Evolutionary conservation across 2,888 invertebrate genomes (phyloP), one percentile per base, ranked within the genome.

Genomic region (Oscheius sp.): DNA sequence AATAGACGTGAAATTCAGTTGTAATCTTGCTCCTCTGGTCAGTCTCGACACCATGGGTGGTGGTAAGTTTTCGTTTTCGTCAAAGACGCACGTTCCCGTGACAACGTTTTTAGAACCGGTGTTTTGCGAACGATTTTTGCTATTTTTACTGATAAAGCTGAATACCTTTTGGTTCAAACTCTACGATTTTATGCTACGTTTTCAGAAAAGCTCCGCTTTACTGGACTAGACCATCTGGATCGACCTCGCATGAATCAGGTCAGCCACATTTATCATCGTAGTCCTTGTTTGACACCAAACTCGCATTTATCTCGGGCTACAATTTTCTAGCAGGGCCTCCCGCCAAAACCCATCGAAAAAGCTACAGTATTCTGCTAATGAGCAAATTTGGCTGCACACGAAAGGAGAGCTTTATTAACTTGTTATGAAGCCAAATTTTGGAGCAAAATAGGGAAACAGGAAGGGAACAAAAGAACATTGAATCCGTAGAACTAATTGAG

Each of bases 201-300:
- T 63, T 47, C n/a, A 65, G 65, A 65, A 29, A 65, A 65, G 9
- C 21, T 65, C 11, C 48, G 51, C 7, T 65, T 65, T 50, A 47
- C 47, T 13, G 47, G 48, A 10, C 32, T 65, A 50, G 65, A 65
- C 32, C 65, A 65, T 29, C 47, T 65, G 29, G 65, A 65, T 65
- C 65, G 65, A 9, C 65, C 65, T 5, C 33, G 13, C 10, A 13
- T 65, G 51, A 65, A 48, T 29, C 65, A 65, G 32, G 65, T 65
- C 13, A 63, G 33, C 29, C 21, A 21, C 21, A 21, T 21, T 21
- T 21, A 21, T 21, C 21, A 21, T 21, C 21, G 21, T 21, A 21
- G 21, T 0, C 21, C 21, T 21, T 21, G 21, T 21, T 21, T 21
- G 21, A 21, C 21, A 21, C 21, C 9, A 50, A 50, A 50, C 50